Percentiles rank a stretch among this genome's conserved stretches.
phyloP scores from a whole-genome alignment of 2,888 invertebrate genomes.

The Tenthredo notha region DNA sequence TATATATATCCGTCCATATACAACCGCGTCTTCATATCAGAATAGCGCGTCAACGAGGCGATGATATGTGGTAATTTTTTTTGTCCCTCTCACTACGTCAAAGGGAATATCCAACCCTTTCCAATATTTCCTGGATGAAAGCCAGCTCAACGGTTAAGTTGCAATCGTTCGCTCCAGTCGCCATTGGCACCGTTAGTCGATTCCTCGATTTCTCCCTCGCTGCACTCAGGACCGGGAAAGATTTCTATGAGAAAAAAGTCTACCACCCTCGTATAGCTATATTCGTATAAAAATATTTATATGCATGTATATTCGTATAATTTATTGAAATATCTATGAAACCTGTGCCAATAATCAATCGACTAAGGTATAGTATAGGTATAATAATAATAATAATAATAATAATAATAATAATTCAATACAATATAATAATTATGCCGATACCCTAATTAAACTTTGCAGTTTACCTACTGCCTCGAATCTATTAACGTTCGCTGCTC shows the following conservation, averaged over 20 bases:
- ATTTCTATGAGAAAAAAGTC: not conserved
- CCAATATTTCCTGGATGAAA: conserved; percentile 50
- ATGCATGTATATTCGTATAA: not conserved
- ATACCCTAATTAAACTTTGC: conserved; percentile 3
- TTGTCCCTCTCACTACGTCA: not conserved
- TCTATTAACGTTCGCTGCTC: not conserved
- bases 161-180: conserved; percentile 29
- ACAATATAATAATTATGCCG: not conserved
- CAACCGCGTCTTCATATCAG: not conserved
- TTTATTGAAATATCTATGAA: not conserved
- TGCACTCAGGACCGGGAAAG: not conserved
- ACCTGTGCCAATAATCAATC: not conserved
- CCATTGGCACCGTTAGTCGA: conserved; percentile 10
- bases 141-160: conserved; percentile 41
- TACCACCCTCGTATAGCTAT: not conserved
- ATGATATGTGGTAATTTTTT: conserved; percentile 22
- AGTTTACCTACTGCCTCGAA: not conserved
- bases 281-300: not conserved
- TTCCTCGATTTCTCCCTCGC: not conserved
- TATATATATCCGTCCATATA: not conserved
- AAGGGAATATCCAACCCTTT: conserved; percentile 35
- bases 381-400: not conserved
- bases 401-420: not conserved
- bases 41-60: not conserved
- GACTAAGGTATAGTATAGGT: not conserved